Percentiles rank a stretch among this genome's conserved stretches.
These are phyloP conservation scores for Scalopus aquaticus DNA, from an alignment of 2,113 vertebrate genomes.

Conservation along the genomic window DNA sequence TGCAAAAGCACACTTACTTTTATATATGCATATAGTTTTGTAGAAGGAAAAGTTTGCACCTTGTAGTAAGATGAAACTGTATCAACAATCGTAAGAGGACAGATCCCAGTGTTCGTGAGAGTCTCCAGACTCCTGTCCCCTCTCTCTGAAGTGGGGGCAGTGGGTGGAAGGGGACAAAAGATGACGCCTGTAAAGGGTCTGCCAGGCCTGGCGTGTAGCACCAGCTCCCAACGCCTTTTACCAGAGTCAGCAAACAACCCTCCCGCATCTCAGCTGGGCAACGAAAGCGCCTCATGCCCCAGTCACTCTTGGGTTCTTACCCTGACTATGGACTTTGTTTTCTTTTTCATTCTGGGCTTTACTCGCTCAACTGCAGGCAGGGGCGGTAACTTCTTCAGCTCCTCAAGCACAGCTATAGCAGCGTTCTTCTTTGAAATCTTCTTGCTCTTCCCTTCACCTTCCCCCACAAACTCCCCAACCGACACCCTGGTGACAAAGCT, in stretches of 20 bases:
- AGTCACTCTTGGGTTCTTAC: conserved; percentile 79
- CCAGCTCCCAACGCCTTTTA: background rate
- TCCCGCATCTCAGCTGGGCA: no score
- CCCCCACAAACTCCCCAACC: conserved; percentile 94
- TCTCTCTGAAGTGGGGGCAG: background rate
- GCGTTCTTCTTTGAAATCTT: conserved; percentile 99
- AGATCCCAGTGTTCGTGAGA: background rate
- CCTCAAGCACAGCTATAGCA: conserved; percentile 93
- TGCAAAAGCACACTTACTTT: no score
- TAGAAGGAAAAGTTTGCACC: background rate
- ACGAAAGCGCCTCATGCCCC: no score
- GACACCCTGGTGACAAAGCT: conserved; percentile 94
- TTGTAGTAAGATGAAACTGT: background rate
- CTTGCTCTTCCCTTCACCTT: conserved; percentile 99
- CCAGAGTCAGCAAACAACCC: background rate
- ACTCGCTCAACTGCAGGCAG: conserved; percentile 93
- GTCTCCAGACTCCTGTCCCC: background rate
- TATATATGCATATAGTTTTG: no score
- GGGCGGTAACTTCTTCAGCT: conserved; percentile 93
- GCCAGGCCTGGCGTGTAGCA: rapidly evolving
- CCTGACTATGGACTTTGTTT: conserved; percentile 98
- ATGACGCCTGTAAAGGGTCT: background rate
- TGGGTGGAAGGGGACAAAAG: no score
- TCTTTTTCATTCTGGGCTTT: conserved; percentile 98
- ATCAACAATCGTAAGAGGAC: background rate